Percentiles rank a stretch among this genome's conserved stretches.
These are phyloP conservation scores for Aurelia sp. DNA, from an alignment of 30 jellyfish, hydroid and myxozoan genomes.

Conservation along the genomic window DNA sequence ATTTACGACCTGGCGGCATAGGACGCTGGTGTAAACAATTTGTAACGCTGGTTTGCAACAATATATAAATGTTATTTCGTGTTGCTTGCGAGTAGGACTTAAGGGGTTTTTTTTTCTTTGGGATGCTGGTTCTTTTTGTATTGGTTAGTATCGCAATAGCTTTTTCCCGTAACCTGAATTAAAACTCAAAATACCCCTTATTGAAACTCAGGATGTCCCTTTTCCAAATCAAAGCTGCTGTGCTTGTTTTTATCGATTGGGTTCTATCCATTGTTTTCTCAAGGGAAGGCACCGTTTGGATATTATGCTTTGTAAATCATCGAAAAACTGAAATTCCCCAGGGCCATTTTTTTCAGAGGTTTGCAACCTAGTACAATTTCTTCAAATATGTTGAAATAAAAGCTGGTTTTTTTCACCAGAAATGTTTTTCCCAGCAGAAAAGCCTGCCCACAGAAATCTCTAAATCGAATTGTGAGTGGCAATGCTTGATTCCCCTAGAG, in stretches of 20 bases:
- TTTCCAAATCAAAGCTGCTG: conserved; percentile 1
- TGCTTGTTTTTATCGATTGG: conserved; percentile 20
- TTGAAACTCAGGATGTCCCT: no score
- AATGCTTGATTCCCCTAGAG: conserved; percentile 30
- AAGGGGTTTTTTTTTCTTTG: background rate
- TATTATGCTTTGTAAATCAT: background rate
- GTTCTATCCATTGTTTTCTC: background rate
- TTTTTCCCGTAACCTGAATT: conserved; percentile 1
- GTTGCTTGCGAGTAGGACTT: conserved; percentile 41
- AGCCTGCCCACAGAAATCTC: no score
- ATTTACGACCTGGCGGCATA: background rate
- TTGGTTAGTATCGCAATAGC: background rate
- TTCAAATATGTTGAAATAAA: background rate
- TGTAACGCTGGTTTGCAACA: no score
- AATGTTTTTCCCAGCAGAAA: no score
- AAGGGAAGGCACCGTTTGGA: background rate
- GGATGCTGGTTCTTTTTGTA: conserved; percentile 11
- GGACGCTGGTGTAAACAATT: no score
- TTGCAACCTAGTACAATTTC: background rate
- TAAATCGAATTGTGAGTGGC: background rate
- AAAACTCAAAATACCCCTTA: background rate
- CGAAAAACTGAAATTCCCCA: background rate
- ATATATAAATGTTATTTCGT: background rate
- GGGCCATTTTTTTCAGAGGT: background rate
- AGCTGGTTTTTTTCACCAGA: no score